Evolutionary conservation across 2,888 invertebrate species (phyloP), one percentile per base, ranked within the genome.

Genomic region (Flabesymbios commensalis): DNA sequence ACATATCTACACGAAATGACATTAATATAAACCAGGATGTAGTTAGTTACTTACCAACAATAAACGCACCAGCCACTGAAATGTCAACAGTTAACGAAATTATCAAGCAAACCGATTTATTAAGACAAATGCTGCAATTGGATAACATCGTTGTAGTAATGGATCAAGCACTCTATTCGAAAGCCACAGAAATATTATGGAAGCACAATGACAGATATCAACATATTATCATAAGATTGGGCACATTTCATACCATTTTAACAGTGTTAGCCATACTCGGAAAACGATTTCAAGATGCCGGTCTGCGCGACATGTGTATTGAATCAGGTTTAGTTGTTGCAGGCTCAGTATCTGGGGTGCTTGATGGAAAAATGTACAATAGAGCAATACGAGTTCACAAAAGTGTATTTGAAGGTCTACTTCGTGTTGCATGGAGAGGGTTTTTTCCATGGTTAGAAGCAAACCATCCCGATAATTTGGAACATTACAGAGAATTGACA

Each of bases 101-200:
- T 3, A 47, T 62, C 19, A 48, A 54, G 22, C 54, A 63, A 31
- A 29, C 39, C n/a, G 14, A 48, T 33, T 55, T 56, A 22, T 56
- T 63, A 22, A 60, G 32, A 52, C n/a, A 59, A 26, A 42, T 29
- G 14, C 42, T 61, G 22, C 17, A 61, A 32, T 3, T 58, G 5
- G 58, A 58, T 5, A 32, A 32, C 4, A 58, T 58, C 17, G 58
- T 53, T n/a, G 19, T 49, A 51, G 61, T 61, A 41, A 52, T 61
- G 54, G 63, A 63, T 63, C 59, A 70, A 61, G 68, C 69, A 52
- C 42, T 68, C 22, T 70, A 59, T 66, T 54, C 64, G 17, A 70
- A 68, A 53, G 68, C 63, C 31, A 51, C 60, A n/a, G 65, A 69
- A 58, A 63, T 71, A 10, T 41, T 41, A 10, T 66, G 66, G 64